Conservation (phyloP, 2,113 vertebrate genomes). For the Anarrhichthys ocellatus region DNA sequence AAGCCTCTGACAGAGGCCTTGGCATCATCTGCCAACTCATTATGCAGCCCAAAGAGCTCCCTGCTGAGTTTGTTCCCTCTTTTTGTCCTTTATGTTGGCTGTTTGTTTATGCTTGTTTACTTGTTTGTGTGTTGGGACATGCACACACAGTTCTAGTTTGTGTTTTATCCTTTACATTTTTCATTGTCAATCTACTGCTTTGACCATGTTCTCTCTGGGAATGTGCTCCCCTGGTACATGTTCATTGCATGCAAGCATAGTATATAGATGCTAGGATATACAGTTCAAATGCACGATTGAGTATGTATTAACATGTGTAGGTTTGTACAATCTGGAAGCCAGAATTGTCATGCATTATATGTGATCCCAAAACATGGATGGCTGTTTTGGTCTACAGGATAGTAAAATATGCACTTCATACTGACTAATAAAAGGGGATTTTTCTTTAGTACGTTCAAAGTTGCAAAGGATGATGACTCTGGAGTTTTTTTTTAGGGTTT, state of each 20-base stretch:
- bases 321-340: neutral
- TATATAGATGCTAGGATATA: neutral
- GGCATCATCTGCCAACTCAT: conserved; percentile 36
- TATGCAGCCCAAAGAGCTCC: conserved; percentile 27
- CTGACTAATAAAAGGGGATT: neutral
- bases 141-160: conserved; percentile 1
- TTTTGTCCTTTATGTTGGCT: conserved; percentile 25
- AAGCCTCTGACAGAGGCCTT: conserved; percentile 29
- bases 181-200: neutral
- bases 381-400: neutral
- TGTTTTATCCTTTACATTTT: conserved; percentile 3
- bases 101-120: conserved; percentile 37
- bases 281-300: conserved; percentile 8
- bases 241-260: neutral
- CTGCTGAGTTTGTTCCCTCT: conserved; percentile 12
- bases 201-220: neutral
- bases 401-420: neutral
- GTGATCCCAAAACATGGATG: neutral
- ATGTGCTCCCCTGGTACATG: neutral
- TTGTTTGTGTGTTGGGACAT: conserved; percentile 30
- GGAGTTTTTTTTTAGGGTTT: neutral
- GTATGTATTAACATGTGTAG: neutral
- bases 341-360: neutral
- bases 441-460: neutral
- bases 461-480: neutral